phyloP scores from a whole-genome alignment of 1,140 invertebrate species.

The Drosophila nigrodunni region DNA sequence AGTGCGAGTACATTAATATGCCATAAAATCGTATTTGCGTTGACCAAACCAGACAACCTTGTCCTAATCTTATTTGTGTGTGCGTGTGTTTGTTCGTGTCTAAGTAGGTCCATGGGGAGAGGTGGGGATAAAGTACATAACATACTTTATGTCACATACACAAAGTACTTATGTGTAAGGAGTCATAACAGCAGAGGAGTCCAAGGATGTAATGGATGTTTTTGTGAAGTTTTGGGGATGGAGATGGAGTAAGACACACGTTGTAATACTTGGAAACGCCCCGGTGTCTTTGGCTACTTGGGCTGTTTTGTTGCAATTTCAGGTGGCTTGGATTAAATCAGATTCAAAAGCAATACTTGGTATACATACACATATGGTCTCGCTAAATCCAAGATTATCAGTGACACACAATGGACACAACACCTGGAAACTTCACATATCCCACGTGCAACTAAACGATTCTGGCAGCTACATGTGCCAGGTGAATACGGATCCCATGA shows the following conservation, averaged over 20 bases:
- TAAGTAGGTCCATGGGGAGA: not conserved
- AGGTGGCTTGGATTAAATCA: conserved; percentile 97
- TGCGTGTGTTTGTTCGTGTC: not conserved
- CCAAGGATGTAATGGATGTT: conserved; percentile 10
- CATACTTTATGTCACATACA: not conserved
- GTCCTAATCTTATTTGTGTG: conserved; percentile 20
- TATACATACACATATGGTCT: conserved; percentile 95
- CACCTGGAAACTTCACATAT: conserved; percentile 95
- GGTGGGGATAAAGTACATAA: not conserved
- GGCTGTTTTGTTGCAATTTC: conserved; percentile 64
- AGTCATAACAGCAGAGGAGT: not conserved
- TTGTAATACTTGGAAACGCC: conserved; percentile 15
- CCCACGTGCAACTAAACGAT: conserved; percentile 94
- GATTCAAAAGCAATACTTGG: conserved; percentile 95
- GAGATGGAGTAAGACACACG: conserved; percentile 2
- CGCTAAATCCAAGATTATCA: conserved; percentile 92
- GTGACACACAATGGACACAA: conserved; percentile 96
- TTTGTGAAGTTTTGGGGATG: conserved; percentile 11
- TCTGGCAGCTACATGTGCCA: conserved; percentile 96
- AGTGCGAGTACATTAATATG: conserved; percentile 27
- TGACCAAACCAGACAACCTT: conserved; percentile 24
- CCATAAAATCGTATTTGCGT: conserved; percentile 41
- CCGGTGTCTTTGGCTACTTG: conserved; percentile 39
- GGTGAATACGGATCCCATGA: conserved; percentile 96
- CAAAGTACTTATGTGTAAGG: conserved; percentile 13